Percentiles rank a stretch among this genome's conserved stretches.
phyloP scores from a whole-genome alignment of 92 coral and sea anemone species.

The Pocillopora meandrina region DNA sequence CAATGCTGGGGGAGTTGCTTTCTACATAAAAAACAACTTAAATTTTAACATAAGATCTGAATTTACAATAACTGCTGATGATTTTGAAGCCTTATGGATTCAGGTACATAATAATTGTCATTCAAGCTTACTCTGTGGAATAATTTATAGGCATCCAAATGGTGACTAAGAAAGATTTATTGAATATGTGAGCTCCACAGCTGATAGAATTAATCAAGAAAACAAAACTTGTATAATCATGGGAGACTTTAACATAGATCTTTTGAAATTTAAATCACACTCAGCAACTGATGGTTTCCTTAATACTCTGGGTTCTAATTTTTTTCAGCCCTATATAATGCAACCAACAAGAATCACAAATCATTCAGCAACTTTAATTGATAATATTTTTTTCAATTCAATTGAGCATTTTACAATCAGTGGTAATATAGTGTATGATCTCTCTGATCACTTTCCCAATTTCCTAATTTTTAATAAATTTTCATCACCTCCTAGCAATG shows the following conservation, averaged over 20 bases:
- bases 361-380: background rate
- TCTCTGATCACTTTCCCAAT: too few relatives aligned
- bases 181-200: background rate
- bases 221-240: background rate
- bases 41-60: constrained; percentile 2
- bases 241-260: background rate
- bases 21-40: background rate
- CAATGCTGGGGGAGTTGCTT: constrained; percentile 18
- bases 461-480: too few relatives aligned
- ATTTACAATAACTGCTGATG: constrained; percentile 23
- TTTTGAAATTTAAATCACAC: background rate
- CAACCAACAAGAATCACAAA: too few relatives aligned
- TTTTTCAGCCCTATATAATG: background rate
- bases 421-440: too few relatives aligned
- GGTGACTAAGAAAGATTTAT: background rate
- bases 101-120: constrained; percentile 4
- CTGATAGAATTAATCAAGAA: background rate
- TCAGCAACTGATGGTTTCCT: background rate
- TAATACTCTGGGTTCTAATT: background rate
- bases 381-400: too few relatives aligned
- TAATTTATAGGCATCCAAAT: background rate
- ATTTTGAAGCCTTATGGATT: constrained; percentile 41
- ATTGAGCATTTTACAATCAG: too few relatives aligned
- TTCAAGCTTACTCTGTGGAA: background rate
- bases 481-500: too few relatives aligned